Evolutionary conservation across 1,140 invertebrate species (phyloP).

Genomic region (Spodoptera litura): DNA sequence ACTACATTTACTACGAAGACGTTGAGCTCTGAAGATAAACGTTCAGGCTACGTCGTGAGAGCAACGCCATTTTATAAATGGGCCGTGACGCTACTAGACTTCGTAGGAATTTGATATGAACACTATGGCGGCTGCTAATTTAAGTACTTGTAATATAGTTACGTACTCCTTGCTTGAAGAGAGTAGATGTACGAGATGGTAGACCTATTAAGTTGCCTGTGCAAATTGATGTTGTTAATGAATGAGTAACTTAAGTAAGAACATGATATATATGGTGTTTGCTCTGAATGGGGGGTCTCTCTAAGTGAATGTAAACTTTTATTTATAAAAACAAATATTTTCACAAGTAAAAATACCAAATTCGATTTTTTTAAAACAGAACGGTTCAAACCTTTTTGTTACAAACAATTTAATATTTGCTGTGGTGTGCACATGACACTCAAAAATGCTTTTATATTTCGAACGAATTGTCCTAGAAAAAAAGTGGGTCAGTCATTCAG

Average conservation of each 20-base stretch:
- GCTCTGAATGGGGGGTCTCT: too few relatives aligned
- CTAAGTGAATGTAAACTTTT: too few relatives aligned
- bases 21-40: conserved; percentile 33
- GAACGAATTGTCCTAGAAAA: conserved; percentile 17
- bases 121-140: conserved; percentile 13
- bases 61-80: conserved; percentile 38
- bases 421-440: conserved; percentile 19
- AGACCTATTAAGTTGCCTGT: conserved; percentile 5
- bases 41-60: conserved; percentile 21
- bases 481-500: conserved; percentile 36
- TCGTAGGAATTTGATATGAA: conserved; percentile 17
- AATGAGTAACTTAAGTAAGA: background rate
- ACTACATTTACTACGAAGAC: background rate
- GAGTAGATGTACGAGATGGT: too few relatives aligned
- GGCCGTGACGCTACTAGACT: conserved; percentile 29
- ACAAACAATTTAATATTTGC: conserved; percentile 21
- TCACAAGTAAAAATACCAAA: background rate
- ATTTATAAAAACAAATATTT: too few relatives aligned
- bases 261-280: too few relatives aligned
- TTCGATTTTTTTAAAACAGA: conserved; percentile 2
- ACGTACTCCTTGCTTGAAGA: background rate
- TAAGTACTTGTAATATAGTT: background rate
- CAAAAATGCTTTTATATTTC: conserved; percentile 35
- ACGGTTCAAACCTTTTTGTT: conserved; percentile 21
- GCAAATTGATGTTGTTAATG: conserved; percentile 14